phyloP scores from a whole-genome alignment of 37 sponge, comb jelly and placozoan species.

The Cliona cf. orientalis region DNA sequence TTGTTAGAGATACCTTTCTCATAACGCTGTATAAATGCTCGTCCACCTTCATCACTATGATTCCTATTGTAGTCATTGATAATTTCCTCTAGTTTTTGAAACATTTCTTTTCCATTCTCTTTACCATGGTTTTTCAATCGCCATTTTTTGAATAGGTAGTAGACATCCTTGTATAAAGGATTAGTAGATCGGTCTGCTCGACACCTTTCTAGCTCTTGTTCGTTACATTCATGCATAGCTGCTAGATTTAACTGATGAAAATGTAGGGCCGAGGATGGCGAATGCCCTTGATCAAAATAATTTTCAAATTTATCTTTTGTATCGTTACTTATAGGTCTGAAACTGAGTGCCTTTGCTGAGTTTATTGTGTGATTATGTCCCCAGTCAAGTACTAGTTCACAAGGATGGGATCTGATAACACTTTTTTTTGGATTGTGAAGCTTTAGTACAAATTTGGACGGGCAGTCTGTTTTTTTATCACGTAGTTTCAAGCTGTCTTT shows the following conservation, averaged over 20 bases:
- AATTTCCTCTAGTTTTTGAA: background rate
- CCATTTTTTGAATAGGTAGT: slow-evolving; percentile 20
- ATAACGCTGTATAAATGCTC: slow-evolving; percentile 11
- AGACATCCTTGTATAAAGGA: slow-evolving; percentile 1
- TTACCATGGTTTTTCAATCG: background rate
- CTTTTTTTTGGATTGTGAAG: background rate
- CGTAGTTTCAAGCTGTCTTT: background rate
- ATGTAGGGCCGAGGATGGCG: slow-evolving; percentile 7
- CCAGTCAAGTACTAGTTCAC: background rate
- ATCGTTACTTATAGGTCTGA: background rate
- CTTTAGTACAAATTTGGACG: background rate
- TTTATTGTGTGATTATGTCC: background rate
- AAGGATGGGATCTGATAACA: too few relatives aligned
- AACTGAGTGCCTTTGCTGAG: background rate
- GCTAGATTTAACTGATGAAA: slow-evolving; percentile 1
- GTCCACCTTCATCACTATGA: slow-evolving; percentile 1
- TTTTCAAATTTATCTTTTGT: background rate
- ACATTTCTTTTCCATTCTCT: slow-evolving; percentile 6
- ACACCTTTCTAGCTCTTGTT: background rate
- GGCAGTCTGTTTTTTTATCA: background rate
- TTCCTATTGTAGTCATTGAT: slow-evolving; percentile 1
- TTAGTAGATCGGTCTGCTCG: slow-evolving; percentile 10
- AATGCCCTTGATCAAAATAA: background rate
- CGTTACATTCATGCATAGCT: background rate
- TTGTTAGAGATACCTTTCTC: background rate